Percentiles rank a stretch among this genome's conserved stretches.
phyloP scores from a whole-genome alignment of 2,797 vertebrate species.

The Philypnodon macrostomus region DNA sequence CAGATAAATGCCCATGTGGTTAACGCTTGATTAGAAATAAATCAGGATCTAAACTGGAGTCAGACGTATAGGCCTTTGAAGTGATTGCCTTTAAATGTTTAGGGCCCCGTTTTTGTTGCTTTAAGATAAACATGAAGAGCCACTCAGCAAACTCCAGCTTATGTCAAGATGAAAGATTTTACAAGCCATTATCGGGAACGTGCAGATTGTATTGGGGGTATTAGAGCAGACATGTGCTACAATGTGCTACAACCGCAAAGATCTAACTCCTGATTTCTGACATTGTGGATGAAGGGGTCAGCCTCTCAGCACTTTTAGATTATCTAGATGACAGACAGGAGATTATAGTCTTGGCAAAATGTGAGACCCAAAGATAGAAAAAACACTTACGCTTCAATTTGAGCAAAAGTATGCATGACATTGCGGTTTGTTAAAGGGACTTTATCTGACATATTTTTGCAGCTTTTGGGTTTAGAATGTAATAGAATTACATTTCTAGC shows the following conservation, averaged over 20 bases:
- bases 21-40: conserved; percentile 71
- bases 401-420: conserved; percentile 3
- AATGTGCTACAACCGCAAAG: conserved; percentile 72
- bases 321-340: conserved; percentile 53
- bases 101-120: conserved; percentile 62
- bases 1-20: conserved; percentile 58
- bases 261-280: conserved; percentile 62
- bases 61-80: conserved; percentile 68
- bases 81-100: conserved; percentile 72
- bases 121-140: conserved; percentile 70
- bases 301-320: conserved; percentile 60
- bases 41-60: conserved; percentile 64
- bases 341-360: conserved; percentile 45
- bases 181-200: conserved; percentile 70
- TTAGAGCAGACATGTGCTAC: conserved; percentile 49
- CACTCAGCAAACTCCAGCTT: conserved; percentile 76
- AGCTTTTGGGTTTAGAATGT: too few species aligned
- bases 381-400: conserved; percentile 13
- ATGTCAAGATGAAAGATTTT: conserved; percentile 77
- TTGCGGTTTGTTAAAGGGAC: too few species aligned
- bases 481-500: too few species aligned
- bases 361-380: conserved; percentile 34
- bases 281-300: conserved; percentile 39
- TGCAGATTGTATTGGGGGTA: conserved; percentile 67
- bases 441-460: background rate